Base-by-base conservation (phyloP, 53 echinoderm and acorn worm genomes). In the Glandiceps talaboti region DNA sequence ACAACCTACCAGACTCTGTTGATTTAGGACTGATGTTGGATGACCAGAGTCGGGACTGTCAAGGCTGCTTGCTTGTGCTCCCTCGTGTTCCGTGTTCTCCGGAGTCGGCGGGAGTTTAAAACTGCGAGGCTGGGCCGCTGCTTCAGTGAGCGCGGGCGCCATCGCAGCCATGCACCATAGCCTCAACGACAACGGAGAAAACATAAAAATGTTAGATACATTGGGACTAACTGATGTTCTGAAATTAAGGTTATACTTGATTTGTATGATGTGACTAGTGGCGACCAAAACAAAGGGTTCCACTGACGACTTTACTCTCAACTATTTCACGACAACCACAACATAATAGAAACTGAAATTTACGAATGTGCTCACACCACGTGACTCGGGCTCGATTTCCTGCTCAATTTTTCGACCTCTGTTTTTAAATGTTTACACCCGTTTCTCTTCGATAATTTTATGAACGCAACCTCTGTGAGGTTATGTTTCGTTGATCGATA, bases 61-160 rank as follows among this genome's bases (percentile, higher is more conserved):
- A 45, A 6, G 64, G 20, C 64, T 45, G 64, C 85, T 85, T 30
- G 91, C 89, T 79, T 89, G 86, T 31, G 89, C 82, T 75, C 91
- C 89, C 77, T 84, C 82, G 77, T 82, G 85, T 33, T 90, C 97
- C 32, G 92, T 88, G 80, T 92, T 91, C 33, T 92, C 92, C 76
- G 97, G 91, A 73, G 91, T 88, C 64, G 64, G 64, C 32, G 97
- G 97, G 85, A 96, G 90, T 90, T 96, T 96, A 82, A 92, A 96
- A 84, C 87, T 89, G 85, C 88, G 89, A 81, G 97, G 85, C 85
- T 96, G 97, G 79, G 97, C 92, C 87, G 93, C 89, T 80, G 97
- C 90, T 82, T 96, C 97, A 85, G 97, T 96, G 85, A 96, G 87
- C 81, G 97, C 97, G 32, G 97, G 97, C 84, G 97, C 97, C 97